Conservation (phyloP, 2,113 vertebrate species). For the Pygoscelis antarcticus region DNA sequence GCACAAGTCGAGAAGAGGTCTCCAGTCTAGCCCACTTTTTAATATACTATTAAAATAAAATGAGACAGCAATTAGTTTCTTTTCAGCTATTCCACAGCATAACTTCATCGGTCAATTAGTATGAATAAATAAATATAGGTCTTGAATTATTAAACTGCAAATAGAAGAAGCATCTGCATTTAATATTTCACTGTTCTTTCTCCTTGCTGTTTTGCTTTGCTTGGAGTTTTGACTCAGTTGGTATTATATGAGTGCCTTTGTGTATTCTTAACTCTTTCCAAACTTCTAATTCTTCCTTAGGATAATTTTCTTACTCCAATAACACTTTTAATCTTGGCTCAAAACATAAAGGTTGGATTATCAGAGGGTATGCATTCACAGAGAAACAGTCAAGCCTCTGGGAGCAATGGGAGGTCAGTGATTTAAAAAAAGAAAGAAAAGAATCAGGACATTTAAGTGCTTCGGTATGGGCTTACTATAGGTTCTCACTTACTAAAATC, state of each 20-base stretch:
- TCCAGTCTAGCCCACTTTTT: slow-evolving; percentile 35
- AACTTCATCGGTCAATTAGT: slow-evolving; percentile 71
- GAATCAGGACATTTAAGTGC: neutral
- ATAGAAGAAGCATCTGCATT: slow-evolving; percentile 48
- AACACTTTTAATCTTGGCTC: neutral
- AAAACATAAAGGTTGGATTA: neutral
- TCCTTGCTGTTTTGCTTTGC: slow-evolving; percentile 36
- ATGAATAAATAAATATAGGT: slow-evolving; percentile 74
- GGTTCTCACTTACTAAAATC: slow-evolving; percentile 5
- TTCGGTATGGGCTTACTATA: neutral
- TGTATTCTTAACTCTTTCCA: slow-evolving; percentile 8
- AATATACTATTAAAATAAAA: slow-evolving; percentile 69
- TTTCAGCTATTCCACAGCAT: slow-evolving; percentile 66
- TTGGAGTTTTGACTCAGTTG: slow-evolving; percentile 12
- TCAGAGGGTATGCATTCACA: neutral
- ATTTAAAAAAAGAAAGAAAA: neutral
- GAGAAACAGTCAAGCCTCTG: neutral
- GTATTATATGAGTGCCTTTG: neutral
- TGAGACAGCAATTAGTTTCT: slow-evolving; percentile 71
- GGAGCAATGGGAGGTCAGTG: neutral
- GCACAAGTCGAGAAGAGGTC: slow-evolving; percentile 40
- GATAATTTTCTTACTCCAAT: neutral
- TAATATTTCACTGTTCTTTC: slow-evolving; percentile 52
- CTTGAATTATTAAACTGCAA: slow-evolving; percentile 73
- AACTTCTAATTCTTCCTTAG: slow-evolving; percentile 8